These are phyloP conservation scores for Aphis gossypii DNA, from an alignment of 1,140 invertebrate species.

Conservation along the genomic window DNA sequence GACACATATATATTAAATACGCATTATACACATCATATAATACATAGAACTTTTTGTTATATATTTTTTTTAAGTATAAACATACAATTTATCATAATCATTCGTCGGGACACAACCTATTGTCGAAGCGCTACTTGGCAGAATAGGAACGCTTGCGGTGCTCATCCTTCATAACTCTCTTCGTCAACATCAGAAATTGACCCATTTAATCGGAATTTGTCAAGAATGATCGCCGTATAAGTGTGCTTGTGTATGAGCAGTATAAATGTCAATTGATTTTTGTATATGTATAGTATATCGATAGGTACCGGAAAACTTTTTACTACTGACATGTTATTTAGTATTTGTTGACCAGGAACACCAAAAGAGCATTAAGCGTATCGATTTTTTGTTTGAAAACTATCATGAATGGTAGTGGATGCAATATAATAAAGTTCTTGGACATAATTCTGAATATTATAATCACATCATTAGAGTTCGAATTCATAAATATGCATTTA, in stretches of 20 bases:
- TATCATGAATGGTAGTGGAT: not conserved
- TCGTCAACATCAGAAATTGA: not conserved
- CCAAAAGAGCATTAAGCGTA: constrained; percentile 19
- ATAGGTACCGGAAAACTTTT: not conserved
- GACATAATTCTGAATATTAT: not conserved
- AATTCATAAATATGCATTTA: not conserved
- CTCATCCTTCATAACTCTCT: not conserved
- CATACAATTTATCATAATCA: constrained; percentile 2
- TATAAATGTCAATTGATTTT: not conserved
- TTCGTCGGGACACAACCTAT: not conserved
- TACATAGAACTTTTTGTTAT: not conserved
- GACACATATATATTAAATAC: not conserved
- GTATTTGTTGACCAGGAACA: constrained; percentile 3
- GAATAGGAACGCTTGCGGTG: not conserved
- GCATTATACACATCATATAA: not conserved
- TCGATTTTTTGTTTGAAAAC: not conserved
- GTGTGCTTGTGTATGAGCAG: too few relatives aligned
- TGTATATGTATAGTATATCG: not conserved
- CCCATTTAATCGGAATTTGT: not conserved
- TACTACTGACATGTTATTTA: not conserved
- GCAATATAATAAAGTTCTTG: not conserved
- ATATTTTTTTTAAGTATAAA: not conserved
- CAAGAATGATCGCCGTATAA: not conserved
- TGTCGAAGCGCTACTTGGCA: not conserved
- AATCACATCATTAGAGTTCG: not conserved